Evolutionary conservation across 2,888 invertebrate genomes (phyloP).

Genomic region (Epinotia demarniana): DNA sequence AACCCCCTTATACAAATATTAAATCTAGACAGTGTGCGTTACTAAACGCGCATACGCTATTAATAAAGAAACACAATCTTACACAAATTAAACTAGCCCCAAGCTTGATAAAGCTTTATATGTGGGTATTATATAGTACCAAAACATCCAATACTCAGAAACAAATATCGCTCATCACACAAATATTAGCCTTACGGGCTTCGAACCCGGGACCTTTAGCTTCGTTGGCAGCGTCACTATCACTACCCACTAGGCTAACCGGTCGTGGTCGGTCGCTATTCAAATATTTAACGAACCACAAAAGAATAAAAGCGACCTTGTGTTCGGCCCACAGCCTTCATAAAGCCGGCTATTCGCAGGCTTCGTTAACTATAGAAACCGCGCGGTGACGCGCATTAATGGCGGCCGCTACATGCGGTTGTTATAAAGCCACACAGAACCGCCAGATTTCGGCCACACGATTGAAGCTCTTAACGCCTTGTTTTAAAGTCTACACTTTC

Average conservation of each 20-base stretch:
- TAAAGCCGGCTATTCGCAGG: slow-evolving; percentile 50
- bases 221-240: no score
- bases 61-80: no score
- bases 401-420: slow-evolving; percentile 1
- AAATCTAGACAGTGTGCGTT: neutral
- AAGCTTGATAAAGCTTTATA: no score
- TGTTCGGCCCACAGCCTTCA: slow-evolving; percentile 56
- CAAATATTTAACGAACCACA: slow-evolving; percentile 74
- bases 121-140: no score
- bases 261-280: slow-evolving; percentile 46
- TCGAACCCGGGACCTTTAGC: no score
- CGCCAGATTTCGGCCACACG: neutral
- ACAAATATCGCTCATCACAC: no score
- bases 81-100: no score
- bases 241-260: no score
- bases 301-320: slow-evolving; percentile 69
- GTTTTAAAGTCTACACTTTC: neutral
- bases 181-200: no score
- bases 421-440: neutral
- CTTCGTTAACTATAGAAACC: slow-evolving; percentile 61
- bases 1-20: neutral
- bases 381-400: slow-evolving; percentile 30
- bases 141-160: no score
- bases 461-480: neutral
- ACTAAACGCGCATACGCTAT: neutral